A percentile compares a stretch with the other conserved stretches of the same genome.
Conservation (phyloP, 1,140 invertebrate species). For the Maconellicoccus hirsutus region DNA sequence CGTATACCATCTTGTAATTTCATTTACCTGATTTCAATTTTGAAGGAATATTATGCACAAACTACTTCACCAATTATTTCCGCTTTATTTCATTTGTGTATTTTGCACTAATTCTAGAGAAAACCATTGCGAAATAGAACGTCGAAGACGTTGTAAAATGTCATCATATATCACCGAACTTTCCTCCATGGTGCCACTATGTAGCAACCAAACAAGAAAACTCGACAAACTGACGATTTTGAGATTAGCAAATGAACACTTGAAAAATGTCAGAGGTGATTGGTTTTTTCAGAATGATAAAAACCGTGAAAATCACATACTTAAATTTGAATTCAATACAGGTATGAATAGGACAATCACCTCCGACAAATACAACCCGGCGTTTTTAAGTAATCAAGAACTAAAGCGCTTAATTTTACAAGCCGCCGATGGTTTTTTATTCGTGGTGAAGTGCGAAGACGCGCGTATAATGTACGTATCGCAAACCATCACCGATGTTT, state of each 20-base stretch:
- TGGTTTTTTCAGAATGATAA: slow-evolving; percentile 20
- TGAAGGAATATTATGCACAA: no score
- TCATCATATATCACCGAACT: slow-evolving; percentile 99
- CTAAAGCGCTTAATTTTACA: slow-evolving; percentile 97
- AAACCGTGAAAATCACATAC: no score
- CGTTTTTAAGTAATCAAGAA: slow-evolving; percentile 97
- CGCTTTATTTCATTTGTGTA: background rate
- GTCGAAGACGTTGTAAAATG: slow-evolving; percentile 98
- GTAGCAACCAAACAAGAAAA: slow-evolving; percentile 90
- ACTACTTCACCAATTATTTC: no score
- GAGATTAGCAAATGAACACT: slow-evolving; percentile 98
- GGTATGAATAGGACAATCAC: slow-evolving; percentile 83
- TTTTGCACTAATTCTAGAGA: slow-evolving; percentile 58
- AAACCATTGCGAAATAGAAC: slow-evolving; percentile 99
- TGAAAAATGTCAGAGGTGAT: slow-evolving; percentile 90
- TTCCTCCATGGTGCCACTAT: slow-evolving; percentile 99
- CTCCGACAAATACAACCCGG: slow-evolving; percentile 94
- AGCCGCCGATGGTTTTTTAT: slow-evolving; percentile 98
- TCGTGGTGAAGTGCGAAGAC: slow-evolving; percentile 96
- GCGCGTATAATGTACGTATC: slow-evolving; percentile 96
- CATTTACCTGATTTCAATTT: no score
- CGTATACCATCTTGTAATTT: no score
- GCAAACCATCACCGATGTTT: slow-evolving; percentile 92
- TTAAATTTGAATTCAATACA: slow-evolving; percentile 39
- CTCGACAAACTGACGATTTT: slow-evolving; percentile 99